These are phyloP conservation scores for Tragopan temminckii DNA, from an alignment of 2,797 vertebrate species.

Conservation along the genomic window DNA sequence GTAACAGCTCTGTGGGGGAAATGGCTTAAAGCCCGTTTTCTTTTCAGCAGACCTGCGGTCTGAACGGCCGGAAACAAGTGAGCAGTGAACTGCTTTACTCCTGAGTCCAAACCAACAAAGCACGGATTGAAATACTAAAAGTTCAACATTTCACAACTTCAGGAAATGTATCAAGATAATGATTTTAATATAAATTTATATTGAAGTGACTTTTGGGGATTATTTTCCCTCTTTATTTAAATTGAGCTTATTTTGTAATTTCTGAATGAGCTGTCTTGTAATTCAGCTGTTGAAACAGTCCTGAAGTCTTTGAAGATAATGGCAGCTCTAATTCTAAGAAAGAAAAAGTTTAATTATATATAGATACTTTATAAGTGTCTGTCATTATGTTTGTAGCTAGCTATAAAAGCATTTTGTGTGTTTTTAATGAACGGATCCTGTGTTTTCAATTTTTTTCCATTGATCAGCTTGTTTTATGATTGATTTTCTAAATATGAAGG, in stretches of 20 bases:
- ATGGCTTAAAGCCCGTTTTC: background rate
- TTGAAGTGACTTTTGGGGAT: background rate
- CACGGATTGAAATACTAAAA: background rate
- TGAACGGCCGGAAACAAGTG: background rate
- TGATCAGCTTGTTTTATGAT: background rate
- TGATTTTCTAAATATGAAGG: background rate
- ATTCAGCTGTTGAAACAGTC: conserved; percentile 51
- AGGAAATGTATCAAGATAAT: background rate
- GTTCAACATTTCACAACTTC: background rate
- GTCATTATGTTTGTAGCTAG: conserved; percentile 25
- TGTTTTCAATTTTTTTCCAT: background rate
- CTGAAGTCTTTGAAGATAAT: conserved; percentile 34
- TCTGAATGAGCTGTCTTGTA: conserved; percentile 48
- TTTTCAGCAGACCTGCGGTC: background rate
- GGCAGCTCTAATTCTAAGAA: conserved; percentile 51
- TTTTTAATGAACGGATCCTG: conserved; percentile 34
- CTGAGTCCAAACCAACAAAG: background rate
- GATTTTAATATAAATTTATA: background rate
- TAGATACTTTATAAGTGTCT: conserved; percentile 30
- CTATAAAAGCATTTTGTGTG: background rate
- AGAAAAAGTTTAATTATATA: conserved; percentile 27
- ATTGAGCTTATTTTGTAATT: conserved; percentile 20
- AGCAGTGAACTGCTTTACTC: background rate
- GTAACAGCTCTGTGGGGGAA: background rate
- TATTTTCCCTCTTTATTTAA: conserved; percentile 44